Conservation (phyloP, 2,113 vertebrate species). For the Stigmatopora argus region DNA sequence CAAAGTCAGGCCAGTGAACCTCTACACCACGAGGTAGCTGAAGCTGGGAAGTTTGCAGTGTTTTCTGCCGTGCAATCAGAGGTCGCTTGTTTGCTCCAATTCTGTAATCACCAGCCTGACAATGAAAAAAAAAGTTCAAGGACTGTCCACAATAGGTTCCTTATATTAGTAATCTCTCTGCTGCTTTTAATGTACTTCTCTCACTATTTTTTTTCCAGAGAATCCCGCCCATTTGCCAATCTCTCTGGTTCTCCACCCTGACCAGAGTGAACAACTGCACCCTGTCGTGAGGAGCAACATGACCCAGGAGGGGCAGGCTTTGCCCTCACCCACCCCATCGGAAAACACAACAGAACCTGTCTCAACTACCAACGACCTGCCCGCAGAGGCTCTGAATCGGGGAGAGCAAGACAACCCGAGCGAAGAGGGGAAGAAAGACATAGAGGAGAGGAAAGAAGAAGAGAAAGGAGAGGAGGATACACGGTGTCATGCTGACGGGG, state of each 20-base stretch:
- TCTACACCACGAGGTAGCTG: too few species aligned
- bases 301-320: slow-evolving; percentile 74
- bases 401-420: slow-evolving; percentile 22
- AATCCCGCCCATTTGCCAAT: slow-evolving; percentile 13
- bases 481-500: slow-evolving; percentile 21
- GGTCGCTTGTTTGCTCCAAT: too few species aligned
- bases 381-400: slow-evolving; percentile 23
- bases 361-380: slow-evolving; percentile 5
- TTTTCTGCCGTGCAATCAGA: too few species aligned
- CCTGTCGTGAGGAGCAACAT: slow-evolving; percentile 59
- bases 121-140: neutral
- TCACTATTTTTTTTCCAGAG: slow-evolving; percentile 13
- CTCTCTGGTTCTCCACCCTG: slow-evolving; percentile 19
- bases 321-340: slow-evolving; percentile 58
- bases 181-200: slow-evolving; percentile 13
- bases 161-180: neutral
- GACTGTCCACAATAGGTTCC: neutral
- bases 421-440: slow-evolving; percentile 5
- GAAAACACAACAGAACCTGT: slow-evolving; percentile 47
- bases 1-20: too few species aligned
- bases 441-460: slow-evolving; percentile 21
- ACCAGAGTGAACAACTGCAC: slow-evolving; percentile 25
- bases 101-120: neutral
- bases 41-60: too few species aligned
- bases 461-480: slow-evolving; percentile 24